Conservation (phyloP, 2,113 vertebrate genomes). For the Dromiciops gliroides region DNA sequence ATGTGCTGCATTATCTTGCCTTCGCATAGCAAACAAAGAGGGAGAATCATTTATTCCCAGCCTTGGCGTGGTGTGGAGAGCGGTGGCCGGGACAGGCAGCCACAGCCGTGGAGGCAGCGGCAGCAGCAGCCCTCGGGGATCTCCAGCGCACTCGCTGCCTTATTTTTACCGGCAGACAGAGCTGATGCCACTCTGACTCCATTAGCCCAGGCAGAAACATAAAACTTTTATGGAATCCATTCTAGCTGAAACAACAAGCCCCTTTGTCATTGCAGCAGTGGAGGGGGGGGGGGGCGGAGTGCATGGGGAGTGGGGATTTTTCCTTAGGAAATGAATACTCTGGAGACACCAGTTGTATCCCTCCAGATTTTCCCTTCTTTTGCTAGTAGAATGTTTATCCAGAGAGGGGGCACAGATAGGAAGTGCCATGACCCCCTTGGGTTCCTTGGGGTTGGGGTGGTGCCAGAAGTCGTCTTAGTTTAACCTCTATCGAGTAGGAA, state of each 20-base stretch:
- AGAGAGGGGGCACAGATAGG: neutral
- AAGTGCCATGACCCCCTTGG: neutral
- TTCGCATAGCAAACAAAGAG: slow-evolving; percentile 73
- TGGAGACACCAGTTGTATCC: slow-evolving; percentile 44
- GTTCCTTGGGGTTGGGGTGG: neutral
- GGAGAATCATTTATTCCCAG: slow-evolving; percentile 67
- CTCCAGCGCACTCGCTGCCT: slow-evolving; percentile 23
- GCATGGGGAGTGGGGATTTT: slow-evolving; percentile 12
- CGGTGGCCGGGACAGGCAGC: neutral
- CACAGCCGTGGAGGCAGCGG: too few relatives aligned
- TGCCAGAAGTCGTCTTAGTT: too few relatives aligned
- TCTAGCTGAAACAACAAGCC: slow-evolving; percentile 49
- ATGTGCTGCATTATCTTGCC: slow-evolving; percentile 74
- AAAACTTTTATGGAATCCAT: slow-evolving; percentile 45
- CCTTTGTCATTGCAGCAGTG: slow-evolving; percentile 53
- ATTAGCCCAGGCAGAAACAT: slow-evolving; percentile 58
- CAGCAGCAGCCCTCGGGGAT: slow-evolving; percentile 61
- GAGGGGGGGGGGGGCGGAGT: neutral
- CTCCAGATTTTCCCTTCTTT: slow-evolving; percentile 22
- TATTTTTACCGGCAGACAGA: slow-evolving; percentile 57
- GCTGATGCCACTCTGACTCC: slow-evolving; percentile 53
- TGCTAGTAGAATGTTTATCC: slow-evolving; percentile 17
- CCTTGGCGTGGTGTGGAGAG: slow-evolving; percentile 37
- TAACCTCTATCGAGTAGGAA: neutral
- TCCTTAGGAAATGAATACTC: slow-evolving; percentile 60